Base-by-base conservation (phyloP, 1,140 invertebrate genomes). In the Tribolium madens region DNA sequence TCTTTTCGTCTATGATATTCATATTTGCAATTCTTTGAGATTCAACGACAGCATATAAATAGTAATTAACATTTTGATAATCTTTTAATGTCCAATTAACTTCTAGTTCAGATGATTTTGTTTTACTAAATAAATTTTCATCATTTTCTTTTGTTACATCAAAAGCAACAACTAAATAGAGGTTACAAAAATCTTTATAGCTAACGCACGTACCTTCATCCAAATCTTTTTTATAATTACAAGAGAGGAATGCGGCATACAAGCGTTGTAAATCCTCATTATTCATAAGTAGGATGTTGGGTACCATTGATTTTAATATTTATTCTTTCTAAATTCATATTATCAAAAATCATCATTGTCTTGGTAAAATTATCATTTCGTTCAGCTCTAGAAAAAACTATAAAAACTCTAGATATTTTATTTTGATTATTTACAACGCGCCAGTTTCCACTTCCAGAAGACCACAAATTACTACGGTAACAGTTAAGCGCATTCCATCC, bases 71-170 rank as follows among this genome's bases (percentile, higher is more conserved):
- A 57, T 57, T 57, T 57, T 57, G 52, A 57, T 57, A 57, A 57
- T 74, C 48, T 74, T 53, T 74, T 60, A 74, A 74, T 60, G 48
- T 74, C 72, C 72, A 74, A 53, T 74, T 57, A 73, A 73, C 71
- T 50, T 73, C 71, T 73, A 73, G 21, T 53, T 73, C 18, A 53
- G 71, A 52, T 2, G 71, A 52, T 73, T 73, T 73, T 52, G 71
- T 73, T 73, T 73, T 73, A 73, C 71, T 53, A 73, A 73, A 73
- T 73, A 73, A 52, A 73, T 48, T 73, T 52, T 73, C 71, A 53
- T 52, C 71, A 73, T 73, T 73, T 73, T 73, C 71, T 73, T 53
- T 73, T 31, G 71, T 73, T 73, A 73, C 71, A 73, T 73, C 71
- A 52, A 73, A 73, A 52, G 47, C 14, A 73, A 53, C 48, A 73